Conservation (phyloP, 2,113 vertebrate species). For the Aleadryas rufinucha region DNA sequence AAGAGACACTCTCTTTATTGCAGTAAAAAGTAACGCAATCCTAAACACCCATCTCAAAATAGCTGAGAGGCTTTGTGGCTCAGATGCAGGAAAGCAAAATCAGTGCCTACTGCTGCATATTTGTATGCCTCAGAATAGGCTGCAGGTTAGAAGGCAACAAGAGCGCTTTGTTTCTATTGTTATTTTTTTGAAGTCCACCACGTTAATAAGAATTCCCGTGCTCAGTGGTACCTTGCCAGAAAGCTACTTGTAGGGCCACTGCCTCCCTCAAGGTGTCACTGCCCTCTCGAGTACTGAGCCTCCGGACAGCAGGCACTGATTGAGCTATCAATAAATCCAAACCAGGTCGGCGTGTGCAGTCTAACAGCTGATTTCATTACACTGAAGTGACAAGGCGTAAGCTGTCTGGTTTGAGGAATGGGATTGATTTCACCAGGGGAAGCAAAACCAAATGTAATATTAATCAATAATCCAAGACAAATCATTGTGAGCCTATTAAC, state of each 20-base stretch:
- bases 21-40: conserved; percentile 20
- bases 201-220: not conserved
- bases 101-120: not conserved
- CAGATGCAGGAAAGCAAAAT: not conserved
- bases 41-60: conserved; percentile 13
- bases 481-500: conserved; percentile 19
- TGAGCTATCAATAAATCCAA: not conserved
- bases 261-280: not conserved
- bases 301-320: not conserved
- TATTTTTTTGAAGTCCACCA: not conserved
- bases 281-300: not conserved
- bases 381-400: not conserved
- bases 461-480: conserved; percentile 43
- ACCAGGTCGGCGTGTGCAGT: not conserved
- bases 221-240: not conserved
- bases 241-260: not conserved
- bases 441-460: conserved; percentile 21
- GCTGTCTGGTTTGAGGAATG: not conserved
- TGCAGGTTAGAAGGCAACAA: not conserved
- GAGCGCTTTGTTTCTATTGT: not conserved
- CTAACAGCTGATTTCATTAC: not conserved
- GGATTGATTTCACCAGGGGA: conserved; percentile 23
- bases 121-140: not conserved
- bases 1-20: not conserved
- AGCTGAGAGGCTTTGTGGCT: not conserved